Evolutionary conservation across 2,888 invertebrate species (phyloP).

Genomic region (Idaea dimidiata): DNA sequence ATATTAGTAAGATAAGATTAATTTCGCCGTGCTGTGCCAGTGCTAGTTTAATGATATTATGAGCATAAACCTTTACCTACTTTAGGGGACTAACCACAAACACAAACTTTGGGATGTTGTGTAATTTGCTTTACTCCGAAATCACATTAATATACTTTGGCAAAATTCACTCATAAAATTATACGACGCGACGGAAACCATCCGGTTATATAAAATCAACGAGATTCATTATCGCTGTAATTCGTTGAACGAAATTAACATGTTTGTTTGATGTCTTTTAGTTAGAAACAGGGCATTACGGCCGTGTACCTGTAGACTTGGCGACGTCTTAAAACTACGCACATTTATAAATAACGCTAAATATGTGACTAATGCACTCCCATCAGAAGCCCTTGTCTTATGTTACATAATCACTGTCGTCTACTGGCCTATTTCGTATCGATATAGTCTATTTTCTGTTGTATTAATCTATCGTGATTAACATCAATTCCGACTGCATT

Average conservation of each 20-base stretch:
- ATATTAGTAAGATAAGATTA: background rate
- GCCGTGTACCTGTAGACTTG: background rate
- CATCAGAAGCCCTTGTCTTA: conserved; percentile 14
- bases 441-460: conserved; percentile 27
- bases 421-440: conserved; percentile 19
- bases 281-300: background rate
- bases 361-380: conserved; percentile 17
- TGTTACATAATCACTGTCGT: conserved; percentile 21
- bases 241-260: background rate
- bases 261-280: background rate
- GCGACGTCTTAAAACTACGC: conserved; percentile 7
- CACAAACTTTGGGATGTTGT: background rate
- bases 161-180: background rate
- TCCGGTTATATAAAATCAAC: background rate
- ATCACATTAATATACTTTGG: background rate
- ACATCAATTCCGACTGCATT: conserved; percentile 46
- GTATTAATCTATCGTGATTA: conserved; percentile 50
- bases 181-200: conserved; percentile 1
- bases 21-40: background rate
- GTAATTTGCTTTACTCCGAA: background rate
- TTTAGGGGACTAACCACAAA: background rate
- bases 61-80: background rate
- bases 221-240: background rate
- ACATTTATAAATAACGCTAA: conserved; percentile 19
- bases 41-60: background rate